These are phyloP conservation scores for Rambutsinella grinnellia DNA, from an alignment of 2,888 invertebrate genomes.

Conservation along the genomic window DNA sequence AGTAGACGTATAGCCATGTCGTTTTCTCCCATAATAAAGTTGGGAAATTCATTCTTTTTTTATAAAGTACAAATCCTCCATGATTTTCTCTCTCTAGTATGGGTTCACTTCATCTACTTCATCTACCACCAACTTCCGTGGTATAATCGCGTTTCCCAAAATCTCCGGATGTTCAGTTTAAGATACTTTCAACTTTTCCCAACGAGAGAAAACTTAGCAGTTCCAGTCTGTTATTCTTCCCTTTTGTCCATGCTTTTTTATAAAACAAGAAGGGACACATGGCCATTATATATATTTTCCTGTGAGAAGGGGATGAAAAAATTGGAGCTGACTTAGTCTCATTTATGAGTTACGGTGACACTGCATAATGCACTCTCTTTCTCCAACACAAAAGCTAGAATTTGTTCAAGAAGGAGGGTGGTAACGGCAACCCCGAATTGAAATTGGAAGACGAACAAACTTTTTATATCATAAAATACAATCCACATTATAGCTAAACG, in stretches of 20 bases:
- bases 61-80: slow-evolving; percentile 4
- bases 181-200: slow-evolving; percentile 19
- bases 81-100: background rate
- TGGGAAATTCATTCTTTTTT: slow-evolving; percentile 17
- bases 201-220: background rate
- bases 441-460: background rate
- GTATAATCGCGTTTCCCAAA: slow-evolving; percentile 50
- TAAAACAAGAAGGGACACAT: background rate
- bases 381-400: background rate
- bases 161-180: slow-evolving; percentile 50
- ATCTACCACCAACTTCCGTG: slow-evolving; percentile 34
- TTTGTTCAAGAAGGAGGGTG: slow-evolving; percentile 17
- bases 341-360: slow-evolving; percentile 13
- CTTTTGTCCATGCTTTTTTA: background rate
- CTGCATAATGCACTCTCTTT: background rate
- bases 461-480: background rate
- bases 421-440: background rate
- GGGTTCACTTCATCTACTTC: slow-evolving; percentile 18
- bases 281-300: background rate
- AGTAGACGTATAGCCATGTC: no score
- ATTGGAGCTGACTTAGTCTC: background rate
- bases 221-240: background rate
- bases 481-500: background rate
- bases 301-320: slow-evolving; percentile 1
- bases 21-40: background rate